A percentile compares a stretch with the other conserved stretches of the same genome.
phyloP scores from a whole-genome alignment of 2,113 vertebrate species.

The Spilogale gracilis region DNA sequence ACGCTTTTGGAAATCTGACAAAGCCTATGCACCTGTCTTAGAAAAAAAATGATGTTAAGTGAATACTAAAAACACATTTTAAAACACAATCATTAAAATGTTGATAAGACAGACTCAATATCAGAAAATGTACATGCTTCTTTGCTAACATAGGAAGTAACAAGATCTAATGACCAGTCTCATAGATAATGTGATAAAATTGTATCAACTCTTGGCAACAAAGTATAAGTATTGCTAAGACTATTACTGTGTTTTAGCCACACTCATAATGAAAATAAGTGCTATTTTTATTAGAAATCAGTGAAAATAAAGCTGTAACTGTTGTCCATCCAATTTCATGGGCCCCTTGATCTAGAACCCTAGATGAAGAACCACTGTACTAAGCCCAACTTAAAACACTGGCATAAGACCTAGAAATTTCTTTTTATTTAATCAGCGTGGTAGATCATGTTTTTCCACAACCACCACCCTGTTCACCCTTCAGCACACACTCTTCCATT shows the following conservation, averaged over 20 bases:
- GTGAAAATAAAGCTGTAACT: not conserved
- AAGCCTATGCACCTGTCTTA: not conserved
- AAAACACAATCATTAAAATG: not conserved
- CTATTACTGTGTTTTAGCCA: not conserved
- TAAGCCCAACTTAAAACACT: not conserved
- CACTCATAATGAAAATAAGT: not conserved
- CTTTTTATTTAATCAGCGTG: not conserved
- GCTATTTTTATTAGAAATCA: not conserved
- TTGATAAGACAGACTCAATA: not conserved
- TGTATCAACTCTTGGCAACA: not conserved
- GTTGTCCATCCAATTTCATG: not conserved
- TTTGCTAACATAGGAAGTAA: not conserved
- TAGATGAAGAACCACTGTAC: not conserved
- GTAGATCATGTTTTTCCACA: not conserved
- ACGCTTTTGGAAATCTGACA: not conserved
- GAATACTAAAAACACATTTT: not conserved
- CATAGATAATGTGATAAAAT: not conserved
- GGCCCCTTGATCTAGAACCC: not conserved
- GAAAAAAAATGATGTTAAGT: not conserved
- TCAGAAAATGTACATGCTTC: not conserved
- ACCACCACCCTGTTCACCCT: not conserved
- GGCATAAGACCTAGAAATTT: not conserved
- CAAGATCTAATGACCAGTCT: not conserved
- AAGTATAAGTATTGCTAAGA: not conserved
- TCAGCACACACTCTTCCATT: too few relatives aligned